Base-by-base conservation (phyloP, 1,140 invertebrate species). In the Psilanteris sp. region DNA sequence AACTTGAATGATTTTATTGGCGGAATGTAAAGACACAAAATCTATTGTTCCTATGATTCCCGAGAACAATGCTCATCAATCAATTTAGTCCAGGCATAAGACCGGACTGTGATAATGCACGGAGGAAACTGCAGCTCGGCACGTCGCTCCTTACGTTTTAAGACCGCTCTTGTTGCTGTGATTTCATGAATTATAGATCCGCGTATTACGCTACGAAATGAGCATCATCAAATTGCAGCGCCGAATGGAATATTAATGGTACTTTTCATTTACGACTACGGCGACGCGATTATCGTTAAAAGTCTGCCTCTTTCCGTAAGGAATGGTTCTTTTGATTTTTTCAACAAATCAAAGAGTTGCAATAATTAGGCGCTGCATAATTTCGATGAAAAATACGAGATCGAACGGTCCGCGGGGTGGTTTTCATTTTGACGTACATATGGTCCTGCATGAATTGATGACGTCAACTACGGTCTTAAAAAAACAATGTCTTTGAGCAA, bases 151-250 rank as follows among this genome's bases (percentile, higher is more conserved):
- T 57, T 43, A 27, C 37, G 9, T 57, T 57, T 36, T 14, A 36
- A 27, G 20, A 1, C 8, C 13, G 11, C 15, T 15, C 16, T 31
- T 16, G 11, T 22, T 16, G 20, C 20, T 8, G 27, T 26, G 14
- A 59, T 59, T 43, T 59, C 54, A 59, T 59, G 37, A 34, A 57
- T 57, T 43, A 57, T 57, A 43, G 52, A 57, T 57, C 18, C 11
- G 37, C 22, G 18, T 32, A 16, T 9, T 55, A 16, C 9, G 15
- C 22, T 41, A 9, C 24, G 6, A 55, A 55, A 55, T 41, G 29
- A 59, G 39, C 44, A 29, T 41, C 59, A 52, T 52, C 27, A 52
- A 52, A 27, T 41, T 9, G 20, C 18, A 9, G 11, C 9, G 4
- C 1, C 44, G 31, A 20, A 43, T 32, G 46, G n/a, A 43, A 52